A percentile compares a stretch with the other conserved stretches of the same genome.
Conservation (phyloP, 2,888 invertebrate genomes). For the Geotrupes spiniger region DNA sequence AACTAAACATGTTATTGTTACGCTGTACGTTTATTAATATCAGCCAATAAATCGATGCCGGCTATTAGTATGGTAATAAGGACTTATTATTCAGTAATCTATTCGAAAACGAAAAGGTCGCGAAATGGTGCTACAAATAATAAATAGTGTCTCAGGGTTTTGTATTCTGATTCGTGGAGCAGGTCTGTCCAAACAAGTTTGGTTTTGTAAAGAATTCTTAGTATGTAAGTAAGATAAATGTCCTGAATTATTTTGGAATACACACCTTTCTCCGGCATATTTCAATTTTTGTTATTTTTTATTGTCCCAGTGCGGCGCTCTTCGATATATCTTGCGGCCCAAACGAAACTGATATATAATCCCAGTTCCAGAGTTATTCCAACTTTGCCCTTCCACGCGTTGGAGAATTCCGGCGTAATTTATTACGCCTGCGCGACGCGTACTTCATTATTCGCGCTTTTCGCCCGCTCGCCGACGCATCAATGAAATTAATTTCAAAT, state of each 20-base stretch:
- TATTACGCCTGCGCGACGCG: conserved; percentile 18
- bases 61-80: not conserved
- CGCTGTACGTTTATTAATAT: too few relatives aligned
- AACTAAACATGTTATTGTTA: too few relatives aligned
- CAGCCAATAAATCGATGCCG: conserved; percentile 1
- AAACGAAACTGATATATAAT: conserved; percentile 24
- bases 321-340: conserved; percentile 15
- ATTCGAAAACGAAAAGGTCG: not conserved
- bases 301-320: conserved; percentile 12
- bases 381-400: conserved; percentile 19
- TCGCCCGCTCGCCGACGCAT: not conserved
- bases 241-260: conserved; percentile 29
- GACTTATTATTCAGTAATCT: not conserved
- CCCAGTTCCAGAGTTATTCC: conserved; percentile 21
- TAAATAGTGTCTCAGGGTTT: conserved; percentile 9
- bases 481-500: too few relatives aligned
- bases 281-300: conserved; percentile 21
- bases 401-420: conserved; percentile 20
- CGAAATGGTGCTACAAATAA: conserved; percentile 8
- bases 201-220: conserved; percentile 25
- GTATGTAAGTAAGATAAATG: conserved; percentile 32
- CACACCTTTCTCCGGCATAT: conserved; percentile 23
- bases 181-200: conserved; percentile 22
- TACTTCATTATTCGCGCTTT: conserved; percentile 17
- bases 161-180: conserved; percentile 12